Conservation (phyloP, 2,797 vertebrate genomes). For the Petrocephalus schoutedeni region DNA sequence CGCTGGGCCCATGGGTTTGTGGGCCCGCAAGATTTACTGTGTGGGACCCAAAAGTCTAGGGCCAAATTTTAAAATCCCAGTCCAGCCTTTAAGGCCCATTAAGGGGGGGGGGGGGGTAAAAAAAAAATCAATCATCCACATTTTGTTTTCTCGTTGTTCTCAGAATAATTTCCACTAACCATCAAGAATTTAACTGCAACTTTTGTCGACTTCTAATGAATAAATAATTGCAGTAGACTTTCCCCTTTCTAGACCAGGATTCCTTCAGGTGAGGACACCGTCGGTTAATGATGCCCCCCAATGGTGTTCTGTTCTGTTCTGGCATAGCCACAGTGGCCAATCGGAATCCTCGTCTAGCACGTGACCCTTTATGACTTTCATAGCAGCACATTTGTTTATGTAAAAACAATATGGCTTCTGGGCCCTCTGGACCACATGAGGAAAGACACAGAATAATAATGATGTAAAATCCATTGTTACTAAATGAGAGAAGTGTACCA, state of each 20-base stretch:
- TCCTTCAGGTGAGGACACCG: not conserved
- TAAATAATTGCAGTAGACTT: not conserved
- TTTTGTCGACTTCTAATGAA: not conserved
- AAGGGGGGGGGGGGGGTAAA: not conserved
- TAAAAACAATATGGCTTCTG: slow-evolving; percentile 45
- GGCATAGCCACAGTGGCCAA: not conserved
- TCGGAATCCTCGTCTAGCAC: not conserved
- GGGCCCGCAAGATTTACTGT: not conserved
- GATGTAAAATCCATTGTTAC: slow-evolving; percentile 81
- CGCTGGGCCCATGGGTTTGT: not conserved
- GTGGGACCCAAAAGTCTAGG: not conserved
- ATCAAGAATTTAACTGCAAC: not conserved
- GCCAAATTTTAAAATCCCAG: not conserved
- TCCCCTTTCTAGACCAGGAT: not conserved
- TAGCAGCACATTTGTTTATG: slow-evolving; percentile 11
- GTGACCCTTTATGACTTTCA: not conserved
- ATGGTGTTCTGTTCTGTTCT: not conserved
- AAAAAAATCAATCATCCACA: not conserved
- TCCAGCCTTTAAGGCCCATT: not conserved
- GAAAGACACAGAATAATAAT: slow-evolving; percentile 71
- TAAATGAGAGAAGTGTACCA: slow-evolving; percentile 77
- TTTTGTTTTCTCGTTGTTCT: not conserved
- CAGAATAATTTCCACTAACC: not conserved
- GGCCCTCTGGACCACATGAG: slow-evolving; percentile 57
- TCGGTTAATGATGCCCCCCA: not conserved